Conservation (phyloP, 1,140 invertebrate genomes). For the Scylla paramamosain region DNA sequence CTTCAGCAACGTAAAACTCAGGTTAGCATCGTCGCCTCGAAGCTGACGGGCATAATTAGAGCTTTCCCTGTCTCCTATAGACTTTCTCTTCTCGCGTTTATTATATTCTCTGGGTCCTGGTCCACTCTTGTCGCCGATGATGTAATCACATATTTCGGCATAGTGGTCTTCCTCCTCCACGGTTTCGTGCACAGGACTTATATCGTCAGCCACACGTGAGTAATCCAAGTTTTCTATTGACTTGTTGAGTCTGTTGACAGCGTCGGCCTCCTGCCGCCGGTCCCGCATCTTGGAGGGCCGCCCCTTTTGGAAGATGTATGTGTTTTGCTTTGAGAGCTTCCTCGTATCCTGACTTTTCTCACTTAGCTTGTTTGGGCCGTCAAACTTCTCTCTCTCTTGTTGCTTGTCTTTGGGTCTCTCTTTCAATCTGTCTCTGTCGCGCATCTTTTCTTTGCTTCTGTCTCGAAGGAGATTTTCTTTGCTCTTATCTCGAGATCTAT, state of each 20-base stretch:
- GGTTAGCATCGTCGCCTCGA: slow-evolving; percentile 35
- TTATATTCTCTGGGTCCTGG: background rate
- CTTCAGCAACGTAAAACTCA: slow-evolving; percentile 64
- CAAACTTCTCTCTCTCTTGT: background rate
- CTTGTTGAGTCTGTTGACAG: slow-evolving; percentile 57
- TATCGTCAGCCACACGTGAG: slow-evolving; percentile 66
- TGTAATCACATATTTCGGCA: slow-evolving; percentile 65
- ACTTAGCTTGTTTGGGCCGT: slow-evolving; percentile 43
- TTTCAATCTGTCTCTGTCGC: slow-evolving; percentile 32
- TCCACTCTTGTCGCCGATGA: background rate
- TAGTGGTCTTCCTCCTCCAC: slow-evolving; percentile 64
- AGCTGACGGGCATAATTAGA: background rate
- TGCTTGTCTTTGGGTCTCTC: slow-evolving; percentile 23
- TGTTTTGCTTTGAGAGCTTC: slow-evolving; percentile 72
- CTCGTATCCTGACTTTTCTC: slow-evolving; percentile 64
- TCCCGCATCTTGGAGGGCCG: slow-evolving; percentile 46
- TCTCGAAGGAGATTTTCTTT: slow-evolving; percentile 58
- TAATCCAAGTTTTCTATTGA: slow-evolving; percentile 69
- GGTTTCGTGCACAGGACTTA: slow-evolving; percentile 54
- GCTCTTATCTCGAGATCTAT: slow-evolving; percentile 62
- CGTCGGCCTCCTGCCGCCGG: slow-evolving; percentile 63
- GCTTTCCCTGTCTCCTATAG: slow-evolving; percentile 33
- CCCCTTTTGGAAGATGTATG: slow-evolving; percentile 70
- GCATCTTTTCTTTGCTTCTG: background rate
- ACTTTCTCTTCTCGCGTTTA: slow-evolving; percentile 56